A percentile compares a stretch with the other conserved stretches of the same genome.
Conservation (phyloP, 2,113 vertebrate genomes). For the Mirounga angustirostris region DNA sequence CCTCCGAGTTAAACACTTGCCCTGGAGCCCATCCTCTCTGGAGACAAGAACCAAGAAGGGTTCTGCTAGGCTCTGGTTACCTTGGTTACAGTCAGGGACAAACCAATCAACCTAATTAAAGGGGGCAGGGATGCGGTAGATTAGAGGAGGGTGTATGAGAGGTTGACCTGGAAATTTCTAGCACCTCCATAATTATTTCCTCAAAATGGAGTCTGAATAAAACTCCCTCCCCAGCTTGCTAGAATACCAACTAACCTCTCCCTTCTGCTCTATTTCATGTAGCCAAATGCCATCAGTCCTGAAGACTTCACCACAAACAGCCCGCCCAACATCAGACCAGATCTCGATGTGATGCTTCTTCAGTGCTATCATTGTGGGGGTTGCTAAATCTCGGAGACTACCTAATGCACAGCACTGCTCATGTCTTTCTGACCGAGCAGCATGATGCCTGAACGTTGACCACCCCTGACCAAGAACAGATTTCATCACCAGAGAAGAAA, state of each 20-base stretch:
- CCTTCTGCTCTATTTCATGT: neutral
- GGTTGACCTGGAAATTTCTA: constrained; percentile 53
- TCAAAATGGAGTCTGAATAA: neutral
- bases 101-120: constrained; percentile 57
- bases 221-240: neutral
- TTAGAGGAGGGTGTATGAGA: neutral
- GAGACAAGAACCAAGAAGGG: neutral
- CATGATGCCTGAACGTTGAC: neutral
- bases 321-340: neutral
- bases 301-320: neutral
- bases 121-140: neutral
- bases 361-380: too few relatives aligned
- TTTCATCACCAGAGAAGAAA: neutral
- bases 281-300: neutral
- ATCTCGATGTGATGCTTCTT: neutral
- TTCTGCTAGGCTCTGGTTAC: constrained; percentile 55
- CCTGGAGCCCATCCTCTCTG: neutral
- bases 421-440: fast-evolving
- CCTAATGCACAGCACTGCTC: fast-evolving
- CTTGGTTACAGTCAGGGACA: constrained; percentile 62
- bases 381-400: fast-evolving
- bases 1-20: constrained; percentile 46
- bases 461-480: neutral
- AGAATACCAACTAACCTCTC: neutral
- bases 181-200: constrained; percentile 12